Conservation (phyloP, 2,888 invertebrate species). For the Nematopogon swammerdamellus region DNA sequence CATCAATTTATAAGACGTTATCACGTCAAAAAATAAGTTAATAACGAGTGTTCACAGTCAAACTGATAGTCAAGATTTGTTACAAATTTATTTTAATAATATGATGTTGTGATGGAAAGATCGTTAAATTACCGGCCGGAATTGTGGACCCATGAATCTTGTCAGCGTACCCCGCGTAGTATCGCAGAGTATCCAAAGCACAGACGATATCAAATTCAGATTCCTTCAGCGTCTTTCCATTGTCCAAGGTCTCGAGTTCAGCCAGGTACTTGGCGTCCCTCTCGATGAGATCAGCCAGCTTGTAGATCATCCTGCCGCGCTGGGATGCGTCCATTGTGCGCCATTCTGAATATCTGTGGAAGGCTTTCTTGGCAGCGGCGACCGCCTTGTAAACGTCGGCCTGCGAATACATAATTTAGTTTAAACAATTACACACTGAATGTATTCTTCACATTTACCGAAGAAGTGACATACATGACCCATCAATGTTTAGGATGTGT, state of each 20-base stretch:
- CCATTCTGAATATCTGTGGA: conserved; percentile 71
- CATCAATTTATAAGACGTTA: too few relatives aligned
- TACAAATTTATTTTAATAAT: too few relatives aligned
- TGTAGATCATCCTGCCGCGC: conserved; percentile 67
- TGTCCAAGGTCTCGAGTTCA: conserved; percentile 90
- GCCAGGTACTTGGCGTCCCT: conserved; percentile 72
- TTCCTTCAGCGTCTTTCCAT: conserved; percentile 83
- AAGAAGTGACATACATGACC: too few relatives aligned
- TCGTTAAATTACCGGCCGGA: conserved; percentile 61
- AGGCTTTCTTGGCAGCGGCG: conserved; percentile 74
- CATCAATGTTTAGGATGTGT: too few relatives aligned
- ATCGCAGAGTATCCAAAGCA: conserved; percentile 66
- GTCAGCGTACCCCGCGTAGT: conserved; percentile 91
- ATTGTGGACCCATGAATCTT: conserved; percentile 79
- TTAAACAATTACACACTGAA: too few relatives aligned
- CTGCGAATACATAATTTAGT: conserved; percentile 27
- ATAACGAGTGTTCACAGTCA: too few relatives aligned
- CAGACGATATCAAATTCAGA: conserved; percentile 67
- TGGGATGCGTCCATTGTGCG: conserved; percentile 77
- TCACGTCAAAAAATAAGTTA: too few relatives aligned
- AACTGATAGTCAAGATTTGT: not conserved
- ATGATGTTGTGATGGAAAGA: too few relatives aligned
- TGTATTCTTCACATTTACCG: too few relatives aligned
- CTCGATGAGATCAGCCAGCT: conserved; percentile 75
- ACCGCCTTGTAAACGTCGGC: conserved; percentile 81